Percentiles rank a stretch among this genome's conserved stretches.
phyloP scores from a whole-genome alignment of 2,888 invertebrate species.

The Acleris laterana region DNA sequence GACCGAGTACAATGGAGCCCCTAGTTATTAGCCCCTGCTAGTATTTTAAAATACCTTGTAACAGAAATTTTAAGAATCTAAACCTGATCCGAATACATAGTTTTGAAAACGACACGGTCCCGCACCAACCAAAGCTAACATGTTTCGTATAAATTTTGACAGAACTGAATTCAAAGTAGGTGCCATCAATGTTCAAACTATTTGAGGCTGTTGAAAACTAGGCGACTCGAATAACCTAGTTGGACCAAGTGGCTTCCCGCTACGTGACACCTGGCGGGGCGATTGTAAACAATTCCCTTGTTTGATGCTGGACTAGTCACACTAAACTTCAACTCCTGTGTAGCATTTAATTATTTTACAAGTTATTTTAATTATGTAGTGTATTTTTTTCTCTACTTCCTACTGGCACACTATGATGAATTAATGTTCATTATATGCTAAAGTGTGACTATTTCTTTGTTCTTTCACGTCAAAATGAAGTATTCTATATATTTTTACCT shows the following conservation, averaged over 20 bases:
- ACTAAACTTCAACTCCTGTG: neutral
- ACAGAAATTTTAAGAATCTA: neutral
- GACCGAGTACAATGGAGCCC: no score
- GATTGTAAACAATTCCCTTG: neutral
- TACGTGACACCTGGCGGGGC: neutral
- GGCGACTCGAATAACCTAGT: neutral
- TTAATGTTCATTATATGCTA: no score
- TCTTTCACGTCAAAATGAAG: no score
- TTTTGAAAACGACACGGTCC: neutral
- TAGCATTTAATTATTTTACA: neutral
- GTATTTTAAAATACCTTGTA: no score
- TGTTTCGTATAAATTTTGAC: neutral
- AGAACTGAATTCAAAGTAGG: neutral
- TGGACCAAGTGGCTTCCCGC: neutral
- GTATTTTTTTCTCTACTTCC: no score
- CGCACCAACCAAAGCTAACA: neutral
- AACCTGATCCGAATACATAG: neutral
- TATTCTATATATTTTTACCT: no score
- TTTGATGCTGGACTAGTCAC: neutral
- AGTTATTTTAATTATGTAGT: no score
- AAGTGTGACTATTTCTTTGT: no score
- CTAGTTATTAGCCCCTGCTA: no score
- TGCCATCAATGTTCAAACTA: slow-evolving; percentile 3
- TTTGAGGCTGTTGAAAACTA: slow-evolving; percentile 1
- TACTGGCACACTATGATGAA: no score